phyloP scores from a whole-genome alignment of 2,797 vertebrate genomes.

The Trichosurus vulpecula region DNA sequence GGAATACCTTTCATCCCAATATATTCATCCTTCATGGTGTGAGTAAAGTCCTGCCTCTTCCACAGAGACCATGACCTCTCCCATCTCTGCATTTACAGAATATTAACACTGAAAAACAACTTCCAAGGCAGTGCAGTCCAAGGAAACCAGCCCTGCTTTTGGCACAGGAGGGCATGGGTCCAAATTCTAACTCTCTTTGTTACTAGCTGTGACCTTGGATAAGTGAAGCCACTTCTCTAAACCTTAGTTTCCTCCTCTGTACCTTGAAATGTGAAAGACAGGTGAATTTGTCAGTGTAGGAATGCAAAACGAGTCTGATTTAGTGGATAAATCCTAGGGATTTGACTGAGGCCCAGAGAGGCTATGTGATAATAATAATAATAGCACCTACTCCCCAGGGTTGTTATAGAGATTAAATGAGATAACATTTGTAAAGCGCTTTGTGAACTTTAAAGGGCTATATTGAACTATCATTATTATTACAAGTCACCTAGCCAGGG shows the following conservation, averaged over 20 bases:
- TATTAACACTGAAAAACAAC: neutral
- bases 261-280: neutral
- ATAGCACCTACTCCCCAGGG: neutral
- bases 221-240: conserved; percentile 32
- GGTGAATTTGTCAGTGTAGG: neutral
- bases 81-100: neutral
- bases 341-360: neutral
- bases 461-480: neutral
- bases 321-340: neutral
- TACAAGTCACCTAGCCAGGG: neutral
- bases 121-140: neutral
- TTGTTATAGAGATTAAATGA: neutral
- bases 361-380: neutral
- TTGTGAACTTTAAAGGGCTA: neutral
- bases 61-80: neutral
- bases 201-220: neutral
- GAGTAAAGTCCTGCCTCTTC: neutral
- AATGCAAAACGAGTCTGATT: neutral
- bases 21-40: neutral
- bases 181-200: conserved; percentile 60
- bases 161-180: neutral
- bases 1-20: neutral
- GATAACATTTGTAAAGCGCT: neutral
- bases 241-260: neutral
- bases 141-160: neutral